Base-by-base conservation (phyloP, 2,113 vertebrate genomes). In the Desmodus rotundus region DNA sequence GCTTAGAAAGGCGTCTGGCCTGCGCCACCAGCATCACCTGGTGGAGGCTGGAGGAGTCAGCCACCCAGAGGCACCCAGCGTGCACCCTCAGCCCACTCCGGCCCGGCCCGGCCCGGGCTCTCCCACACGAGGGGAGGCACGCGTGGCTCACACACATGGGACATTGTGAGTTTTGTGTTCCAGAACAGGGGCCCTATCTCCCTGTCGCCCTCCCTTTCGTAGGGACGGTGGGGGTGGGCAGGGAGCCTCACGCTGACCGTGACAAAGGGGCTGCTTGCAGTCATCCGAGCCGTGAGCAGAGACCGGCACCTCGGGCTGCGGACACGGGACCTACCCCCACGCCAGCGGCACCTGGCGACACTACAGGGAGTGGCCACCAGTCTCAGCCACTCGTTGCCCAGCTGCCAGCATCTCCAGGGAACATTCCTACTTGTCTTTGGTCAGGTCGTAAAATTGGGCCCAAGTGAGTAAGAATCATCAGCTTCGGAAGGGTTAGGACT, bases 81-180 rank as follows among this genome's bases (percentile, higher is more conserved):
- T 38, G n/a, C 76, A 26, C 7, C n/a, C 43, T 31, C 17, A 4
- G 58, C 58, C 52, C 68, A 11, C 15, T 45, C 24, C 33, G 4
- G 0, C 33, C 24, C 41, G 4, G 0, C 33, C 73, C 72, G 7
- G 14, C 43, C 70, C 15, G 3, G 33, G 3, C 43, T 38, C 43
- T 77, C 56, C 43, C 20, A 22, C 2, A 12, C 22, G 0, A 2
- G 47, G 31, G 22, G 36, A 38, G 65, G 9, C 0, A 7, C 5
- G 31, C 7, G 16, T 9, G 50, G 83, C 26, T 2, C 28, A 28
- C 41, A 22, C 47, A 36, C 4, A 5, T 41, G 28, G 33, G 20
- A 26, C 13, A 4, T 45, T 11, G 14, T 17, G 1, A 31, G 26
- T 7, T 31, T 10, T 12, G 50, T 38, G 50, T 28, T 36, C 20